A percentile compares a stretch with the other conserved stretches of the same genome.
phyloP scores from a whole-genome alignment of 2,113 vertebrate genomes.

The Chroicocephalus ridibundus region DNA sequence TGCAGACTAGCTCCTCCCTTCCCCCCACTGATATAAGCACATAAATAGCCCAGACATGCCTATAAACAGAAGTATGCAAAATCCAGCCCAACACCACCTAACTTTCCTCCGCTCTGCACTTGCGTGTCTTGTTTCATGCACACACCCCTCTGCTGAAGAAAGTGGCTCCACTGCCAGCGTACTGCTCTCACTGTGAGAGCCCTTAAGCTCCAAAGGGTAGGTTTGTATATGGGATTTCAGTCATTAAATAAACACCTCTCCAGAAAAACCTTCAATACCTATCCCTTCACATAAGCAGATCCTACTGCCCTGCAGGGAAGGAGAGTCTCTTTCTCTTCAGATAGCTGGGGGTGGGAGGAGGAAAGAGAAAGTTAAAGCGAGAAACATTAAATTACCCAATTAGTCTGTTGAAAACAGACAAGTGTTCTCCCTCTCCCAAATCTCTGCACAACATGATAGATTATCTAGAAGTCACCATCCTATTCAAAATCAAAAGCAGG shows the following conservation, averaged over 20 bases:
- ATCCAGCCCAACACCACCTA: slow-evolving; percentile 21
- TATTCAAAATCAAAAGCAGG: neutral
- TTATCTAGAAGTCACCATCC: neutral
- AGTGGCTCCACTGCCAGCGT: neutral
- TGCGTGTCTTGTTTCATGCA: slow-evolving; percentile 15
- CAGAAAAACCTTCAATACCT: slow-evolving; percentile 9
- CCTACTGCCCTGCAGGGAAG: slow-evolving; percentile 11
- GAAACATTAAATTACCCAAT: neutral
- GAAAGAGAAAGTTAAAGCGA: neutral
- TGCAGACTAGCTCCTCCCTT: neutral
- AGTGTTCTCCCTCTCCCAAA: neutral
- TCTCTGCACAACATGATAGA: neutral
- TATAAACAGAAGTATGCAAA: slow-evolving; percentile 44
- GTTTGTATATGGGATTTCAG: slow-evolving; percentile 16
- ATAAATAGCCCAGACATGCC: slow-evolving; percentile 51
- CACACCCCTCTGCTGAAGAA: neutral
- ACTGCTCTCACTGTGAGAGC: neutral
- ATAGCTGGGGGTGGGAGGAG: neutral
- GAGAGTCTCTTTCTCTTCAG: neutral
- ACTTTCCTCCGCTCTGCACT: neutral
- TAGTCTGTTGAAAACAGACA: neutral
- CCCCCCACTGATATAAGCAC: neutral
- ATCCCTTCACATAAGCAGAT: slow-evolving; percentile 15
- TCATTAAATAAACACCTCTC: slow-evolving; percentile 49
- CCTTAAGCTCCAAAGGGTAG: slow-evolving; percentile 22